phyloP scores from a whole-genome alignment of 1,140 invertebrate genomes.

The Drosophila athabasca region DNA sequence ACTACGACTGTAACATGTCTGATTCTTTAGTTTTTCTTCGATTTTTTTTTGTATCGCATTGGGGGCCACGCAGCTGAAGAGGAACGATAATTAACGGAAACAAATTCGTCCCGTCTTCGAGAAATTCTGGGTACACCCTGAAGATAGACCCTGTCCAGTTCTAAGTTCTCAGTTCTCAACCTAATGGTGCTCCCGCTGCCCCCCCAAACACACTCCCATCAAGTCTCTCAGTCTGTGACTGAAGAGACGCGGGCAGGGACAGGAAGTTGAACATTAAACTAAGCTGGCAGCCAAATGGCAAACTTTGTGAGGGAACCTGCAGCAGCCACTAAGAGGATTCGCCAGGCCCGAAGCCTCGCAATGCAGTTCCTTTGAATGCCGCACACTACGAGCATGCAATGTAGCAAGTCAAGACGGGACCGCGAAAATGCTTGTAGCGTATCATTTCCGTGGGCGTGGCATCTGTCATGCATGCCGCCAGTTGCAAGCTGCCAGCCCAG shows the following conservation, averaged over 20 bases:
- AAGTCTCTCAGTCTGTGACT: too few species aligned
- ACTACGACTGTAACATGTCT: too few species aligned
- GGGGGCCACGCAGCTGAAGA: too few species aligned
- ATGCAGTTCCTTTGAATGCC: slow-evolving; percentile 21
- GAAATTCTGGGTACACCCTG: too few species aligned
- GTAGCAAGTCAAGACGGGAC: slow-evolving; percentile 6
- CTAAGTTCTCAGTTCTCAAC: too few species aligned
- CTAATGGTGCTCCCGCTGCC: not conserved
- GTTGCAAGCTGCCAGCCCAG: slow-evolving; percentile 29
- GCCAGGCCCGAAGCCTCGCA: not conserved
- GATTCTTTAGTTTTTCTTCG: too few species aligned
- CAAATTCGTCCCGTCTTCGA: too few species aligned
- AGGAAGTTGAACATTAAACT: slow-evolving; percentile 57
- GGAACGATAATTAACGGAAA: too few species aligned
- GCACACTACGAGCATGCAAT: slow-evolving; percentile 42
- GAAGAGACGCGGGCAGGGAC: too few species aligned
- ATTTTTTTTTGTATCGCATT: too few species aligned
- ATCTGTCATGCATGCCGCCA: slow-evolving; percentile 39
- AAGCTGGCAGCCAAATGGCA: slow-evolving; percentile 72
- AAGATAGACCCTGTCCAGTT: too few species aligned
- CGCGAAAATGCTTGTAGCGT: slow-evolving; percentile 24
- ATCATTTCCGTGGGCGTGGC: slow-evolving; percentile 48
- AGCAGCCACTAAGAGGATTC: slow-evolving; percentile 49
- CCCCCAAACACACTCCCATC: too few species aligned
- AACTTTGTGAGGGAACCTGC: slow-evolving; percentile 58